A percentile compares a stretch with the other conserved stretches of the same genome.
These are phyloP conservation scores for Rhinoderma darwinii DNA, from an alignment of 2,113 vertebrate genomes.

Conservation along the genomic window DNA sequence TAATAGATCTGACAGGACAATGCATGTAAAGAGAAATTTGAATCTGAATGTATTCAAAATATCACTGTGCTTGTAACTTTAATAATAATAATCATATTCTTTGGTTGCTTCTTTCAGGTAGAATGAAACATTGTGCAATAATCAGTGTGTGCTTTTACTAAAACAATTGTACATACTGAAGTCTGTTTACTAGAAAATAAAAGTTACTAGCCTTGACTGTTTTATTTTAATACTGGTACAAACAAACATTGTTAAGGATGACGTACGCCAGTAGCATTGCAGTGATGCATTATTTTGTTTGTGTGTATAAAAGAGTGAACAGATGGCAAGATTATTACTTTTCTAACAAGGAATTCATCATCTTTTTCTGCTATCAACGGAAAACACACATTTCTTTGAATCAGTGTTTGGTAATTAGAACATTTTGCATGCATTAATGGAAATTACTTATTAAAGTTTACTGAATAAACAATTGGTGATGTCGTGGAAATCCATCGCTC, in stretches of 20 bases:
- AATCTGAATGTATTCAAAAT: too few species aligned
- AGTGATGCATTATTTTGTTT: slow-evolving; percentile 22
- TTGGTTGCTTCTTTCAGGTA: too few species aligned
- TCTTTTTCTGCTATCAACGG: background rate
- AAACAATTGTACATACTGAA: background rate
- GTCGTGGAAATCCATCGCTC: too few species aligned
- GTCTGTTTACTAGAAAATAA: background rate
- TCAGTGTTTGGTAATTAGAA: background rate
- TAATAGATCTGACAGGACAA: too few species aligned
- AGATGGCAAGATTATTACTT: slow-evolving; percentile 22
- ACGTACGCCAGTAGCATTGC: background rate
- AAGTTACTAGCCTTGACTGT: background rate
- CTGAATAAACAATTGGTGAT: background rate
- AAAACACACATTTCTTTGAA: background rate
- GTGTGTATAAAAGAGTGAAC: background rate
- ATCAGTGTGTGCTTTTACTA: too few species aligned
- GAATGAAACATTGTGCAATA: too few species aligned
- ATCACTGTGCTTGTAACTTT: too few species aligned
- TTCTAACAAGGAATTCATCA: slow-evolving; percentile 2
- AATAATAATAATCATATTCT: too few species aligned
- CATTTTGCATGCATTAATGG: background rate
- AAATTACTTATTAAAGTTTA: background rate
- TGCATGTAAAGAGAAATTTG: too few species aligned
- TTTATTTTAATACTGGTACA: background rate
- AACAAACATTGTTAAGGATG: background rate